phyloP scores from a whole-genome alignment of 2,888 invertebrate genomes.

The Fragum whitleyi region DNA sequence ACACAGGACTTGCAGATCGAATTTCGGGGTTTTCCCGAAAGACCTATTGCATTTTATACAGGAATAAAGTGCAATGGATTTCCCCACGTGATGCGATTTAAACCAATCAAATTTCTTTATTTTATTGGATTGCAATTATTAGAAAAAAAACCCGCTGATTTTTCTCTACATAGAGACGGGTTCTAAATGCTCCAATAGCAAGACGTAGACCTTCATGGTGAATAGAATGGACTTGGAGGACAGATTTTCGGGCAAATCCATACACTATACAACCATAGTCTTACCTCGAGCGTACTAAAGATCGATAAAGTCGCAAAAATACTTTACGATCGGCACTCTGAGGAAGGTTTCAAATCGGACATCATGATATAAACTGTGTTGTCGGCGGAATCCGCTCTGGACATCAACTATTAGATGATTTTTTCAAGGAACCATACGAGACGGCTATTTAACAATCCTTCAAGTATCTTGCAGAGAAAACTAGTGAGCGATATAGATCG shows the following conservation, averaged over 20 bases:
- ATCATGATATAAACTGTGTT: constrained; percentile 47
- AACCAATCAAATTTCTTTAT: too few relatives aligned
- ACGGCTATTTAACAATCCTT: background rate
- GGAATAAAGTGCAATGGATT: too few relatives aligned
- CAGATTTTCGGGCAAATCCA: constrained; percentile 51
- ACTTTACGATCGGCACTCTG: constrained; percentile 10
- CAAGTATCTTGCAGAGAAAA: background rate
- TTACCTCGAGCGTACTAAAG: constrained; percentile 42
- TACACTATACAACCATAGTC: constrained; percentile 58
- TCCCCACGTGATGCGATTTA: too few relatives aligned
- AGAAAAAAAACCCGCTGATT: too few relatives aligned
- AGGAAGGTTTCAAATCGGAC: constrained; percentile 59
- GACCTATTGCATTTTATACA: too few relatives aligned
- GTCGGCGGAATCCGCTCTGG: constrained; percentile 61
- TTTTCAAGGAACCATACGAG: background rate
- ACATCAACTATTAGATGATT: background rate
- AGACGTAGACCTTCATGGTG: constrained; percentile 57
- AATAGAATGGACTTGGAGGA: constrained; percentile 42
- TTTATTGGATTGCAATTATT: too few relatives aligned
- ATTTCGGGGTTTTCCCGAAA: too few relatives aligned
- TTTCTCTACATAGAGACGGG: constrained; percentile 50
- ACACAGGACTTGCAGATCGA: too few relatives aligned
- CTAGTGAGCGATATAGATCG: background rate
- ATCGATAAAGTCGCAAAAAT: constrained; percentile 17
- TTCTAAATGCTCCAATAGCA: constrained; percentile 42